These are phyloP conservation scores for Cygnus atratus DNA, from an alignment of 2,113 vertebrate genomes.

Conservation along the genomic window DNA sequence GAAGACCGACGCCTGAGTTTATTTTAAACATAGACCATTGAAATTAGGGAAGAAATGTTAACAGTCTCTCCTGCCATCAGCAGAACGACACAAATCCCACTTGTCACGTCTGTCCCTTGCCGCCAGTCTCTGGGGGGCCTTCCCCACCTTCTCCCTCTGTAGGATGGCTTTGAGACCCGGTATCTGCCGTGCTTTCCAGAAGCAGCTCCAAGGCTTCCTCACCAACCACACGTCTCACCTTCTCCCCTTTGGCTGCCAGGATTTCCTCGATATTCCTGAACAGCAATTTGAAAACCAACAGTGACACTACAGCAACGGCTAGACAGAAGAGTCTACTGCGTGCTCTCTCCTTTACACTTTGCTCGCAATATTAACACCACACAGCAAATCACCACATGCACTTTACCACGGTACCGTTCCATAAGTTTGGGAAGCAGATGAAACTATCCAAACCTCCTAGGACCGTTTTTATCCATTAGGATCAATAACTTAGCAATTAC, in stretches of 20 bases:
- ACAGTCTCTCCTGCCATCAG: background rate
- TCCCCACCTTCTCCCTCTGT: background rate
- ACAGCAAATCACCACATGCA: fast-evolving
- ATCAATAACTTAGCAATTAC: background rate
- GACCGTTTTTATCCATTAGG: background rate
- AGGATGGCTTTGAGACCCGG: background rate
- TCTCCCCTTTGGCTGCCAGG: slow-evolving; percentile 90
- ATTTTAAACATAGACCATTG: background rate
- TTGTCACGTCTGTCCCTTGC: background rate
- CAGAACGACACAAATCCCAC: fast-evolving
- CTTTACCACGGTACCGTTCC: fast-evolving
- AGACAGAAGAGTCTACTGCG: fast-evolving
- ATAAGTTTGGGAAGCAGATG: background rate
- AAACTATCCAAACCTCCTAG: background rate
- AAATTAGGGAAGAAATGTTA: background rate
- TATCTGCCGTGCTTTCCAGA: slow-evolving; percentile 28
- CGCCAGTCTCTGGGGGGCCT: background rate
- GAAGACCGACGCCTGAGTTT: background rate
- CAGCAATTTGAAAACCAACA: background rate
- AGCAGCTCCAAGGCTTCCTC: slow-evolving; percentile 83
- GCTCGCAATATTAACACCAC: fast-evolving
- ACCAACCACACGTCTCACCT: slow-evolving; percentile 78
- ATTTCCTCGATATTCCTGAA: slow-evolving; percentile 95
- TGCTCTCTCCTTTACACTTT: fast-evolving
- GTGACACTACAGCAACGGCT: background rate